These are phyloP conservation scores for Heptranchias perlo DNA, from an alignment of 2,113 vertebrate species.

Conservation along the genomic window DNA sequence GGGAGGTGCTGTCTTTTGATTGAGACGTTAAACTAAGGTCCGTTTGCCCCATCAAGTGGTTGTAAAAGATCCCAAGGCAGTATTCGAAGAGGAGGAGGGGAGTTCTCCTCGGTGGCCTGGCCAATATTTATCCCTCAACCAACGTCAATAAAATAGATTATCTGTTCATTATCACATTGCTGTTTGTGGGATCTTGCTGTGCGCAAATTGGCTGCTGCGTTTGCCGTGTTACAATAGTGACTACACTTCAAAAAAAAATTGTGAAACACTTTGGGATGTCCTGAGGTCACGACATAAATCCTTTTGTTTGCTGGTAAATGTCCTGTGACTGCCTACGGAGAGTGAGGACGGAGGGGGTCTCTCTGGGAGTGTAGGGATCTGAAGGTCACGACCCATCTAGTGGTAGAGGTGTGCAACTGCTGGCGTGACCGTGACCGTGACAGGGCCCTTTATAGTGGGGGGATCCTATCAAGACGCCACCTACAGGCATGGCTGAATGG, in stretches of 20 bases:
- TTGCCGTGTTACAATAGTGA: neutral
- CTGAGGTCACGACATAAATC: neutral
- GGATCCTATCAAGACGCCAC: neutral
- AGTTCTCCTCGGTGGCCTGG: too few relatives aligned
- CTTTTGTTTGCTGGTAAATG: neutral
- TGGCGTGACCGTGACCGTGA: neutral
- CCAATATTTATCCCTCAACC: too few relatives aligned
- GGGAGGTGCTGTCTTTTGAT: neutral
- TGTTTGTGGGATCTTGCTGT: neutral
- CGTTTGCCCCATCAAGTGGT: too few relatives aligned
- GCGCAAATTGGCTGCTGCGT: neutral
- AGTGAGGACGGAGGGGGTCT: neutral
- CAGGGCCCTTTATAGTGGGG: neutral
- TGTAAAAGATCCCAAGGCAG: too few relatives aligned
- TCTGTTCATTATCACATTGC: too few relatives aligned
- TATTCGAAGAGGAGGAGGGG: too few relatives aligned
- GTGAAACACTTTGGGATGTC: neutral
- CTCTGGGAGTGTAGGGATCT: neutral
- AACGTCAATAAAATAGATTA: too few relatives aligned
- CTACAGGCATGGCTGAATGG: neutral
- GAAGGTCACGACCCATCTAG: neutral
- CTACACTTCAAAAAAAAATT: neutral
- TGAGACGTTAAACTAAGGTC: too few relatives aligned
- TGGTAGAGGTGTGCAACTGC: neutral
- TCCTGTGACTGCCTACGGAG: neutral